Evolutionary conservation across 1,140 invertebrate genomes (phyloP).

Genomic region (Prorops nasuta): DNA sequence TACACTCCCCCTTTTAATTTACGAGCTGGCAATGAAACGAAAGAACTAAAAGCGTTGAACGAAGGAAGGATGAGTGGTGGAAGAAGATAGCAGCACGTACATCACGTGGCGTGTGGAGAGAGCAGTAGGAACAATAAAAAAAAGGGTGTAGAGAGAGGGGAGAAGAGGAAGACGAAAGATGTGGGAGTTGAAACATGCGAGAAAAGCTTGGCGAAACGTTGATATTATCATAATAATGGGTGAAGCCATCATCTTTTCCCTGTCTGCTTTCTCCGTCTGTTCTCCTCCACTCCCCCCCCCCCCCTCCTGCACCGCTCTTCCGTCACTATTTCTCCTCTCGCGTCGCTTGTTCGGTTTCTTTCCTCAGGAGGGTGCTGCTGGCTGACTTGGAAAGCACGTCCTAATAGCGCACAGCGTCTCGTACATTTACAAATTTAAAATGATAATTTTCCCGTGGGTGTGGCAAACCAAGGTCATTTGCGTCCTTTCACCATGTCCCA

Average conservation of each 20-base stretch:
- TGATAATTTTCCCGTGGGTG: constrained; percentile 38
- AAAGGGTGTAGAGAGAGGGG: not conserved
- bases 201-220: constrained; percentile 30
- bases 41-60: too few species aligned
- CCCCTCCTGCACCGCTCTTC: too few species aligned
- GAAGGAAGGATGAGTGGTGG: not conserved
- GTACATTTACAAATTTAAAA: constrained; percentile 48
- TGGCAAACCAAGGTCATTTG: constrained; percentile 36
- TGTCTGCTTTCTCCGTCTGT: constrained; percentile 20
- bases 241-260: constrained; percentile 37
- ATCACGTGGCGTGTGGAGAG: too few species aligned
- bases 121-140: constrained; percentile 5
- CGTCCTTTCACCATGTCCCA: constrained; percentile 19
- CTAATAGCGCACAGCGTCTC: constrained; percentile 34
- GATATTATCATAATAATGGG: constrained; percentile 46
- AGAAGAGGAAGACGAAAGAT: constrained; percentile 15
- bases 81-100: constrained; percentile 1
- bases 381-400: constrained; percentile 12
- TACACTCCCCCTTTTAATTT: constrained; percentile 20
- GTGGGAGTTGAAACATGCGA: constrained; percentile 21
- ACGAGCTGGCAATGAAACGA: constrained; percentile 3
- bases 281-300: constrained; percentile 5
- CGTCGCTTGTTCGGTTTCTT: constrained; percentile 2
- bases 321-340: too few species aligned
- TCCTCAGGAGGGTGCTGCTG: not conserved